Evolutionary conservation across 1,140 invertebrate genomes (phyloP).

Genomic region (Drosophila oshimai): DNA sequence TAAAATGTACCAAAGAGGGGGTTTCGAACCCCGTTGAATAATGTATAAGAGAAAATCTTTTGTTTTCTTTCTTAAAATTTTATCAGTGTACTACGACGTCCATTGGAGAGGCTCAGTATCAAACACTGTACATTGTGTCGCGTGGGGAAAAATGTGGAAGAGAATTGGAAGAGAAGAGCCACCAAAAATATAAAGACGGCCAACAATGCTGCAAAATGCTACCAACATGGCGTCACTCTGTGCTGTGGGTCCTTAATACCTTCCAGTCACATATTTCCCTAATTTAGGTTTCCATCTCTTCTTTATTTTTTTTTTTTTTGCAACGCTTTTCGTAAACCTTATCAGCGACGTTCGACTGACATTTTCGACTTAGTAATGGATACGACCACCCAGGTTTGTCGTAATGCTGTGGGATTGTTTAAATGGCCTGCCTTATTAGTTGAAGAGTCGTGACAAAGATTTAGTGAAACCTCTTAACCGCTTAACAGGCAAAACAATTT

Average conservation of each 20-base stretch:
- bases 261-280: background rate
- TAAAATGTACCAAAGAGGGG: too few relatives aligned
- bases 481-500: background rate
- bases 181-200: conserved; percentile 23
- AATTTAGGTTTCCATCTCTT: too few relatives aligned
- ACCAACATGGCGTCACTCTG: conserved; percentile 46
- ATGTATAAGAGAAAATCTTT: too few relatives aligned
- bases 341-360: background rate
- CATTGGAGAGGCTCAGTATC: background rate
- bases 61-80: background rate
- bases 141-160: too few relatives aligned
- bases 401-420: background rate
- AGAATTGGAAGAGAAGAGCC: background rate
- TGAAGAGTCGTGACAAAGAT: background rate
- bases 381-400: background rate
- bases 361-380: background rate
- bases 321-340: background rate
- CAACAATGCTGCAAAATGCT: conserved; percentile 34
- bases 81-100: background rate
- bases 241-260: background rate
- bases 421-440: background rate
- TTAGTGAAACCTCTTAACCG: background rate
- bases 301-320: conserved; percentile 1
- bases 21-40: too few relatives aligned
- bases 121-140: conserved; percentile 2